Conservation (phyloP, 2,888 invertebrate species). For the Diploptera punctata region DNA sequence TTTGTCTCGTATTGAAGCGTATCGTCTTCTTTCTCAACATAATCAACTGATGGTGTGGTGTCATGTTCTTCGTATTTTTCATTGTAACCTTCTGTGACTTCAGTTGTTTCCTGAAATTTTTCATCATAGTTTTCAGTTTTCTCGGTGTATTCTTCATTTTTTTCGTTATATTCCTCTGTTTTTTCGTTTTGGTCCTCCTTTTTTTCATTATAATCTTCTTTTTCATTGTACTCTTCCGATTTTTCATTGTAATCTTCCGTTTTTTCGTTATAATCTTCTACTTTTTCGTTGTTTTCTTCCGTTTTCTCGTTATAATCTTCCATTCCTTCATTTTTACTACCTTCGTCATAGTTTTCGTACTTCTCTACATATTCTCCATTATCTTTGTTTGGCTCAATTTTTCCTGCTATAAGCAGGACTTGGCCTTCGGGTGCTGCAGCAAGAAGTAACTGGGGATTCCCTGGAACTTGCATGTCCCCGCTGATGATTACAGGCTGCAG, state of each 20-base stretch:
- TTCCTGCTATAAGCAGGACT: no score
- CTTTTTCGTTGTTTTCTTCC: neutral
- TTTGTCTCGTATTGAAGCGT: neutral
- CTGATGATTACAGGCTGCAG: no score
- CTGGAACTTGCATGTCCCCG: no score
- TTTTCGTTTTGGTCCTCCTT: neutral
- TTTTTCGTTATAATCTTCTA: neutral
- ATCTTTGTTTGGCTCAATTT: no score
- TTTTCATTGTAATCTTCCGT: neutral
- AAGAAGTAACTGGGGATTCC: no score
- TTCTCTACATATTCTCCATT: neutral
- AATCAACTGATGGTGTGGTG: no score
- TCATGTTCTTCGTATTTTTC: neutral
- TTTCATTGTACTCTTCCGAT: neutral
- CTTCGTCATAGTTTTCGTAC: no score
- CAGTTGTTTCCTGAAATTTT: neutral
- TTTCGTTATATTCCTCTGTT: neutral
- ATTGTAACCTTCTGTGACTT: neutral
- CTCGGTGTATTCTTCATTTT: neutral
- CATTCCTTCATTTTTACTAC: neutral
- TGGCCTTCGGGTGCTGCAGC: no score
- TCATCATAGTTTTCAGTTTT: neutral
- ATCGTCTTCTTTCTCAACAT: neutral
- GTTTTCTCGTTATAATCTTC: neutral
- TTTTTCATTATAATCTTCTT: neutral